Base-by-base conservation (phyloP, 2,797 vertebrate genomes). In the Tarsius wallacei region DNA sequence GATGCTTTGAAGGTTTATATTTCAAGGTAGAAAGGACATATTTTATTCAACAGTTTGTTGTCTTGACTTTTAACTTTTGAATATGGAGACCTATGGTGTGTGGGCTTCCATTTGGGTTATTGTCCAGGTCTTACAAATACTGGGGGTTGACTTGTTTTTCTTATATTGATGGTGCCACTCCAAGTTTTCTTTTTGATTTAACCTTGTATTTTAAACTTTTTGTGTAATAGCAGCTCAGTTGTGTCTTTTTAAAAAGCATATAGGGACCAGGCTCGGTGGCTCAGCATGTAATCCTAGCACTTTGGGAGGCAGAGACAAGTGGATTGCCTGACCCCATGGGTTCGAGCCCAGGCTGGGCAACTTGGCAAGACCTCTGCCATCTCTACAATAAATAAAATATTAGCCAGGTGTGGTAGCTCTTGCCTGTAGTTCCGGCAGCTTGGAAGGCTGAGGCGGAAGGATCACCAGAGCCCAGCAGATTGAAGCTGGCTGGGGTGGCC, bases 101-200 rank as follows among this genome's bases (percentile, higher is more conserved):
- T 31, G 26, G 21, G 3, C 7, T 36, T 78, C 13, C 33, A 36
- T 70, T 53, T 9, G 21, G 13, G 26, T 33, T 89, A 15, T 28
- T 47, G 17, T 63, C 7, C 49, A 33, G 47, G 5, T 66, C 31
- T 71, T 82, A 47, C 21, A 90, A 93, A 77, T 85, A 88, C 57
- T 33, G 82, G 7, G 6, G n/a, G 17, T 64, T n/a, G 21, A 28
- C 5, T 59, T 86, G 6, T 33, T 90, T 86, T 89, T 77, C 31
- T 93, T 64, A 28, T 64, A 71, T 33, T 63, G 28, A 24, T 63
- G 57, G 7, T 84, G 21, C 10, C 61, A 31, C 28, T 74, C 33
- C 12, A 33, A 81, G 14, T 89, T 91, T 88, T 63, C 11, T 92
- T 95, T 78, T 66, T 94, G 71, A 31, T 70, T 88, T 91, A 94